Evolutionary conservation across 2,888 invertebrate species (phyloP).

Genomic region (Antitype chi): DNA sequence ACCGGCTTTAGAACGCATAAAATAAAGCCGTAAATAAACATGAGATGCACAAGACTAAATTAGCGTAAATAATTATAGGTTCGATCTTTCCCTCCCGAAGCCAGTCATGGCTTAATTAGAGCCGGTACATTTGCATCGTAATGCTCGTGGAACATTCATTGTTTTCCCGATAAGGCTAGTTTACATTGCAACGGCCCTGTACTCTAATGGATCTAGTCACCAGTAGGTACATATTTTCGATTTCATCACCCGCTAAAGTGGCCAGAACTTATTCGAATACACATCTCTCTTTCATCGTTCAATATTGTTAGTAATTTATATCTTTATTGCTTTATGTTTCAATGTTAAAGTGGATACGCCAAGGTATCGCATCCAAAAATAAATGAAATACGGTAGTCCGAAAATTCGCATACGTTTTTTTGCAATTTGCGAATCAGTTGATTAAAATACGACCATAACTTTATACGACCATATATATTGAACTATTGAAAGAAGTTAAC

Average conservation of each 20-base stretch:
- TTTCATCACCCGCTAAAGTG: slow-evolving; percentile 48
- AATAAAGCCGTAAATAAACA: slow-evolving; percentile 57
- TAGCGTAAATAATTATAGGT: slow-evolving; percentile 72
- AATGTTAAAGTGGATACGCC: no score
- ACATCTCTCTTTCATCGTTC: no score
- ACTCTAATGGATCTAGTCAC: slow-evolving; percentile 58
- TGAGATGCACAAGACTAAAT: slow-evolving; percentile 63
- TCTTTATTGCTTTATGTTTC: slow-evolving; percentile 43
- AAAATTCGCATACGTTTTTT: no score
- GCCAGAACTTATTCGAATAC: slow-evolving; percentile 28
- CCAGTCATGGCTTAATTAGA: slow-evolving; percentile 80
- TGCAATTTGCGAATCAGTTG: no score
- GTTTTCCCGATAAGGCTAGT: slow-evolving; percentile 79
- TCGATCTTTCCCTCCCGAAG: slow-evolving; percentile 64
- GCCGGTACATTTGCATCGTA: slow-evolving; percentile 77
- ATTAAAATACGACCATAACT: no score
- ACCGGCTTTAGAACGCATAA: slow-evolving; percentile 38
- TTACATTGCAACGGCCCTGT: slow-evolving; percentile 69
- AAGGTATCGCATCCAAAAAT: no score
- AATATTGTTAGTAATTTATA: slow-evolving; percentile 36
- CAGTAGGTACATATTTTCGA: slow-evolving; percentile 21
- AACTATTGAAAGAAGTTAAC: no score
- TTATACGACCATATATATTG: no score
- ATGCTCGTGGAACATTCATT: slow-evolving; percentile 76
- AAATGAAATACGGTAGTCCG: no score